Evolutionary conservation across 1,140 invertebrate species (phyloP), one percentile per base, ranked within the genome.

Genomic region (Bombus breviceps): DNA sequence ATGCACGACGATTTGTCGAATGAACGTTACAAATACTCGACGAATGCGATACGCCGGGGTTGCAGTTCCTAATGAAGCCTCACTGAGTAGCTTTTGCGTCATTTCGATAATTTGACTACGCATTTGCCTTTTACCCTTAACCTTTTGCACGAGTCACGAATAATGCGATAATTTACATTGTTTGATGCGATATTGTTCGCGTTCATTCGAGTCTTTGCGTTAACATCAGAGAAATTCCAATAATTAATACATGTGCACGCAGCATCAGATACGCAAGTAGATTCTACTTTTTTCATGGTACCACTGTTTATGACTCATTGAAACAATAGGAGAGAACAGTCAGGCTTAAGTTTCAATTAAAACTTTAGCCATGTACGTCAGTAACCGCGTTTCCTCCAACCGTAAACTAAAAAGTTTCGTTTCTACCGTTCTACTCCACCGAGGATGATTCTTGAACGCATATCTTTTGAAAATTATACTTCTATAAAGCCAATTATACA

Each of bases 281-380:
- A n/a, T 41, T 25, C 28, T 15, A 18, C 10, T 64, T 43, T 62
- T 64, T 41, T 13, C 37, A 22, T 25, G 37, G 8, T 37, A 6
- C 34, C 15, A 34, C 41, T 66, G 77, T 47, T 79, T 68, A 12
- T 39, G 62, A 68, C 62, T 64, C 62, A 47, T 47, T 15, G 62
- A 43, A 34, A 68, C 62, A 66, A 79, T 79, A 79, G 62, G 41
- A 68, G 62, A 79, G 37, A 79, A 79, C 32, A 68, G 62, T 64
- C 25, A 80, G 22, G 43, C 64, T 47, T 47, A 34, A 13, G 41
- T 80, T 80, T 80, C 78, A 80, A 80, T 80, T 80, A 80, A 80
- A 80, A 80, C 64, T 80, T 80, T 53, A n/a, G 12, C 8, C 64
- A 28, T 41, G 75, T 62, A 64, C n/a, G 75, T 77, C 34, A n/a